These are phyloP conservation scores for Loriculus beryllinus DNA, from an alignment of 2,797 vertebrate species.

Conservation along the genomic window DNA sequence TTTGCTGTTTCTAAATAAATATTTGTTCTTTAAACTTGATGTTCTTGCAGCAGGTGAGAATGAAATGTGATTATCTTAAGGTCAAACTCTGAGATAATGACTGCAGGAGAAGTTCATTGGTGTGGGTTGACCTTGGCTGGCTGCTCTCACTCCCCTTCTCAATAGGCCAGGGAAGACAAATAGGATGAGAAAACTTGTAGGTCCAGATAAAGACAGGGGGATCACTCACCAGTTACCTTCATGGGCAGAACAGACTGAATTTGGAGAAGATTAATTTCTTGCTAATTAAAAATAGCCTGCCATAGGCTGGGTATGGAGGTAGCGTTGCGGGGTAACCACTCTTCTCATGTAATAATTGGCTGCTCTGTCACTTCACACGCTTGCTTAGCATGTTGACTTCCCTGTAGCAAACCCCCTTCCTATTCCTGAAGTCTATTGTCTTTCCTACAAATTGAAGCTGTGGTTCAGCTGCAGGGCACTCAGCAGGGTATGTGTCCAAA, in stretches of 20 bases:
- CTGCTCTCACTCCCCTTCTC: not conserved
- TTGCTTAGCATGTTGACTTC: fast-evolving
- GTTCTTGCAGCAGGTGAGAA: not conserved
- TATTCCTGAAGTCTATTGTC: not conserved
- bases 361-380: not conserved
- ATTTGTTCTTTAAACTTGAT: not conserved
- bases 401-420: not conserved
- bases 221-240: not conserved
- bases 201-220: not conserved
- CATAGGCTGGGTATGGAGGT: not conserved
- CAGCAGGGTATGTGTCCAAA: not conserved
- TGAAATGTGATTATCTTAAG: not conserved
- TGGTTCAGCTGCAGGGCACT: not conserved
- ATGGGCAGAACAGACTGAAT: not conserved
- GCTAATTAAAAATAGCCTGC: not conserved
- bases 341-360: not conserved
- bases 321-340: not conserved
- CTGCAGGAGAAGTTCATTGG: not conserved
- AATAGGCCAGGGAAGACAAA: not conserved
- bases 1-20: not conserved
- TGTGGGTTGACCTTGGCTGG: not conserved
- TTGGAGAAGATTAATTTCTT: not conserved
- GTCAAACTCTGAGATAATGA: not conserved
- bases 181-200: fast-evolving
- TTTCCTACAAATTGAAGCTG: not conserved